Percentiles rank a stretch among this genome's conserved stretches.
Evolutionary conservation across 2,113 vertebrate species (phyloP).

Genomic region (Castor canadensis): DNA sequence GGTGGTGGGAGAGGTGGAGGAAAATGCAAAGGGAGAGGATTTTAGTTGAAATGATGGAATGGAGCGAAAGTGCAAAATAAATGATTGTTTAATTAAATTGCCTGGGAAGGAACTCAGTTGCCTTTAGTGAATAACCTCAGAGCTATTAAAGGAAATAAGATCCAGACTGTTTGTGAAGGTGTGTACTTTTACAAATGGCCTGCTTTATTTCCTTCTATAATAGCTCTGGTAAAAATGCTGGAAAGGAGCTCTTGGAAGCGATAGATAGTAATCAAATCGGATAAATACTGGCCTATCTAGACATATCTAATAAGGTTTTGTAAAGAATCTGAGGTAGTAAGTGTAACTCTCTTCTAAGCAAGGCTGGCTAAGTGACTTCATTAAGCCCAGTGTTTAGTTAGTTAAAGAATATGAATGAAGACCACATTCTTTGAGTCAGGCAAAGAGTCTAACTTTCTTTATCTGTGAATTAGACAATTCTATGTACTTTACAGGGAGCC

Average conservation of each 20-base stretch:
- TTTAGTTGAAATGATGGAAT: not conserved
- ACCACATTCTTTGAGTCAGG: not conserved
- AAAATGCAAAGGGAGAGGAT: not conserved
- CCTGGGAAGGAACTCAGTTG: not conserved
- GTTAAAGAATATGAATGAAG: not conserved
- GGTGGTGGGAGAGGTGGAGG: too few species aligned
- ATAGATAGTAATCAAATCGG: not conserved
- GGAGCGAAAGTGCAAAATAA: not conserved
- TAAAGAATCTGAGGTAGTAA: not conserved
- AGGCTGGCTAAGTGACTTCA: not conserved
- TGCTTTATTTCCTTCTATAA: not conserved
- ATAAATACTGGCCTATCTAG: not conserved
- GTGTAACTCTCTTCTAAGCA: not conserved
- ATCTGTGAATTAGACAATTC: not conserved
- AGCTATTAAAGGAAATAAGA: not conserved
- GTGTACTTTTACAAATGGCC: not conserved
- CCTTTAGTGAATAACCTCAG: constrained; percentile 6
- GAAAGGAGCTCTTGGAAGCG: not conserved
- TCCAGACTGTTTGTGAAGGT: not conserved
- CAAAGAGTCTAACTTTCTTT: too few species aligned
- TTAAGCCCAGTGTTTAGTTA: not conserved
- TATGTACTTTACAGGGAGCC: not conserved
- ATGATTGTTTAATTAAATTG: constrained; percentile 28
- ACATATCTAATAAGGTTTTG: constrained; percentile 32
- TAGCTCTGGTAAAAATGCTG: not conserved